Evolutionary conservation across 2,113 vertebrate species (phyloP).

Genomic region (Climacteris rufus): DNA sequence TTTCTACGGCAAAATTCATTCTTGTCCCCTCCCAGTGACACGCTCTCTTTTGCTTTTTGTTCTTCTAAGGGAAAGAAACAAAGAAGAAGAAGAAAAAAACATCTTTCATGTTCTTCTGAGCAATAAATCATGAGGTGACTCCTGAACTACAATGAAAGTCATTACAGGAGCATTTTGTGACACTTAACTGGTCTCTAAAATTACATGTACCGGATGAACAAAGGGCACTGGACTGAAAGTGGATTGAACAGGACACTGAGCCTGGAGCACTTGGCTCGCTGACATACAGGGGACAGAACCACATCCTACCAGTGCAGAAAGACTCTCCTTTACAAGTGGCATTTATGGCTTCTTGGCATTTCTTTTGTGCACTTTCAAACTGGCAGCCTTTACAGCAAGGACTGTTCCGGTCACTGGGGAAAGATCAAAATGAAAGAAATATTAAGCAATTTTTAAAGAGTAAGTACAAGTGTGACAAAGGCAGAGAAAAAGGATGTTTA

Average conservation of each 20-base stretch:
- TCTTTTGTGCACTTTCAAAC: slow-evolving; percentile 81
- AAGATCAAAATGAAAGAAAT: neutral
- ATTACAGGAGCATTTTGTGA: neutral
- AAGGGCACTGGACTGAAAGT: neutral
- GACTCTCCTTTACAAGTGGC: slow-evolving; percentile 94
- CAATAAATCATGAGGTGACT: neutral
- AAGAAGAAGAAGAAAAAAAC: neutral
- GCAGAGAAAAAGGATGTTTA: neutral
- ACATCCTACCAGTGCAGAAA: slow-evolving; percentile 84
- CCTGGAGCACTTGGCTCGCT: neutral
- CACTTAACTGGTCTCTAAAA: neutral
- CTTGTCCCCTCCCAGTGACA: neutral
- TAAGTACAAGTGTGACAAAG: neutral
- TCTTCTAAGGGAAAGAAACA: neutral
- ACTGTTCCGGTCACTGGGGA: slow-evolving; percentile 91
- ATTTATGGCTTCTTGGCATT: slow-evolving; percentile 93
- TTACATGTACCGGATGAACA: neutral
- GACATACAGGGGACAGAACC: neutral
- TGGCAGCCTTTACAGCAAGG: slow-evolving; percentile 89
- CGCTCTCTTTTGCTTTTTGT: neutral
- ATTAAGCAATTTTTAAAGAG: neutral
- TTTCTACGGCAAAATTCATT: neutral
- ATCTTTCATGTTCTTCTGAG: neutral
- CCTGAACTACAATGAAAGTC: neutral
- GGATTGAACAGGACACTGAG: neutral